These are phyloP conservation scores for Megaceryle torquata DNA, from an alignment of 2,113 vertebrate genomes.

Conservation along the genomic window DNA sequence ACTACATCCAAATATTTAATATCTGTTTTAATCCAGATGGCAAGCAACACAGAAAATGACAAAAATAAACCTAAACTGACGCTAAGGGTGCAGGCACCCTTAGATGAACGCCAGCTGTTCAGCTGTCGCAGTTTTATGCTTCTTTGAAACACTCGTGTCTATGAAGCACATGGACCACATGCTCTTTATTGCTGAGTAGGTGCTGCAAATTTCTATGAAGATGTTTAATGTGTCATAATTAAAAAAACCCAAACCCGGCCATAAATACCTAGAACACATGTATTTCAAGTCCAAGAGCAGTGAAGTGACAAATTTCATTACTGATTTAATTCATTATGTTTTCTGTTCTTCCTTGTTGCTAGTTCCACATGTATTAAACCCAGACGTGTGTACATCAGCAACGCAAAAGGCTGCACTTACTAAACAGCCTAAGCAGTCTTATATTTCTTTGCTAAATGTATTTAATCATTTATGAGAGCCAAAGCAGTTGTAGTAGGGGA, in stretches of 20 bases:
- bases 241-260: background rate
- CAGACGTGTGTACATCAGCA: background rate
- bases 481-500: background rate
- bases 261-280: background rate
- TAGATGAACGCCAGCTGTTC: slow-evolving; percentile 39
- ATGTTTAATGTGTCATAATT: background rate
- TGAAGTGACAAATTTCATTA: background rate
- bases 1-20: slow-evolving; percentile 13
- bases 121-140: background rate
- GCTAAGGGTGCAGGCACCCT: background rate
- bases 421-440: background rate
- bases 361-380: background rate
- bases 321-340: background rate
- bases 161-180: background rate
- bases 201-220: background rate
- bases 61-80: background rate
- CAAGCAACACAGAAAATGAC: background rate
- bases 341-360: background rate
- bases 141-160: background rate
- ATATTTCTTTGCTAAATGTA: background rate
- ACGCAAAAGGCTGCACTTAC: background rate
- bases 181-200: background rate
- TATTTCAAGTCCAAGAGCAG: background rate
- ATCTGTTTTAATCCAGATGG: slow-evolving; percentile 19
- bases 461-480: background rate